Percentiles rank a stretch among this genome's conserved stretches.
Evolutionary conservation across 2,113 vertebrate species (phyloP).

Genomic region (Pagrus major): DNA sequence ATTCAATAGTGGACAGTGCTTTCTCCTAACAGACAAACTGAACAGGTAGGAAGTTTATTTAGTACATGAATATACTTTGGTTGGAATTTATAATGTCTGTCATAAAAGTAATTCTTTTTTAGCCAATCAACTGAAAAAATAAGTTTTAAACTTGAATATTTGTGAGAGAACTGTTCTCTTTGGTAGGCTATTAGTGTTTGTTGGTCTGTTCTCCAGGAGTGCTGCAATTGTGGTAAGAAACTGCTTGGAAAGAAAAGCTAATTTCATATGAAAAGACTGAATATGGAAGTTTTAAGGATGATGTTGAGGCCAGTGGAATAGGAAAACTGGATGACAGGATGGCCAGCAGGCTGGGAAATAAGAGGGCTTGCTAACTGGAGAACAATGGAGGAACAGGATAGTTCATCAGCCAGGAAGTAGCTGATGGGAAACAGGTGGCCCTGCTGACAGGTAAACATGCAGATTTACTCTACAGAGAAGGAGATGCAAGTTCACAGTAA

Average conservation of each 20-base stretch:
- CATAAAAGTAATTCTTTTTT: no score
- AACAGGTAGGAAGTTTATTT: background rate
- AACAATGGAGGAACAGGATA: constrained; percentile 73
- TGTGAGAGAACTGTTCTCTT: no score
- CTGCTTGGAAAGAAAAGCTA: background rate
- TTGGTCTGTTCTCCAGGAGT: background rate
- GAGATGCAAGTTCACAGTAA: constrained; percentile 3
- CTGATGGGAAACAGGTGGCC: constrained; percentile 57
- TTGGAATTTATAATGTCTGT: no score
- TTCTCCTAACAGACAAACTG: background rate
- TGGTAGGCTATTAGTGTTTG: background rate
- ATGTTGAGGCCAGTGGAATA: constrained; percentile 9
- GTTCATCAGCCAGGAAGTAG: constrained; percentile 57
- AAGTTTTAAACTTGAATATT: no score
- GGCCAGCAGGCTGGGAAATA: constrained; percentile 52
- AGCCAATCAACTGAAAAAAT: no score
- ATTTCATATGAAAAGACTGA: background rate
- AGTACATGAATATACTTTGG: background rate
- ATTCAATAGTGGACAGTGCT: no score
- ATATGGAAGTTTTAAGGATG: background rate
- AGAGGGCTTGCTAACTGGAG: constrained; percentile 18
- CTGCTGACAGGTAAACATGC: constrained; percentile 45
- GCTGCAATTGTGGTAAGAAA: background rate
- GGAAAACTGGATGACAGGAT: constrained; percentile 59
- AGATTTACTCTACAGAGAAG: constrained; percentile 20